Conservation (phyloP, 2,888 invertebrate species). For the Erebia palarica region DNA sequence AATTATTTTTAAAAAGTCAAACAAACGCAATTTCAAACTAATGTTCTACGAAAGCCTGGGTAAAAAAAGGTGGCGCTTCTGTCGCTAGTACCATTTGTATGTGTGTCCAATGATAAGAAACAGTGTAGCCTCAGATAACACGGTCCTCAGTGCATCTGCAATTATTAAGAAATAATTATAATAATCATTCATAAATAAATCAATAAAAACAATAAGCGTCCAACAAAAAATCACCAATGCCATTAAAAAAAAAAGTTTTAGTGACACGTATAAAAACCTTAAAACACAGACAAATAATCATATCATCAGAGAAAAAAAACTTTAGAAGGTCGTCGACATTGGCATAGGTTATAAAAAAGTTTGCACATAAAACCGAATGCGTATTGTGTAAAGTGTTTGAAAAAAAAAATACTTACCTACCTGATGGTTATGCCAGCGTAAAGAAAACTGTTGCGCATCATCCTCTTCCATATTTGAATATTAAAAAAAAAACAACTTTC, state of each 20-base stretch:
- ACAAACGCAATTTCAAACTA: constrained; percentile 19
- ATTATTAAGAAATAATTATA: constrained; percentile 45
- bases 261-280: constrained; percentile 18
- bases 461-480: constrained; percentile 78
- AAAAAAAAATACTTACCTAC: constrained; percentile 80
- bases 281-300: not conserved
- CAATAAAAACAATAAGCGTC: not conserved
- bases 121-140: constrained; percentile 47
- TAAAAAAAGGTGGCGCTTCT: constrained; percentile 39
- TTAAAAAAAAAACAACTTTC: constrained; percentile 49
- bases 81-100: constrained; percentile 45
- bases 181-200: constrained; percentile 32
- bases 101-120: constrained; percentile 43
- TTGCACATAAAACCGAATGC: constrained; percentile 39
- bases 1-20: constrained; percentile 19
- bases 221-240: constrained; percentile 18
- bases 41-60: constrained; percentile 30
- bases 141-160: constrained; percentile 48
- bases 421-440: constrained; percentile 93
- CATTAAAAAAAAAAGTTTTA: constrained; percentile 11
- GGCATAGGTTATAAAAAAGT: constrained; percentile 18
- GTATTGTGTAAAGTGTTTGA: constrained; percentile 50
- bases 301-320: constrained; percentile 9
- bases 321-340: constrained; percentile 11
- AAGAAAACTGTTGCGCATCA: constrained; percentile 89